phyloP scores from a whole-genome alignment of 2,888 invertebrate genomes.

The Hipparchia semele region DNA sequence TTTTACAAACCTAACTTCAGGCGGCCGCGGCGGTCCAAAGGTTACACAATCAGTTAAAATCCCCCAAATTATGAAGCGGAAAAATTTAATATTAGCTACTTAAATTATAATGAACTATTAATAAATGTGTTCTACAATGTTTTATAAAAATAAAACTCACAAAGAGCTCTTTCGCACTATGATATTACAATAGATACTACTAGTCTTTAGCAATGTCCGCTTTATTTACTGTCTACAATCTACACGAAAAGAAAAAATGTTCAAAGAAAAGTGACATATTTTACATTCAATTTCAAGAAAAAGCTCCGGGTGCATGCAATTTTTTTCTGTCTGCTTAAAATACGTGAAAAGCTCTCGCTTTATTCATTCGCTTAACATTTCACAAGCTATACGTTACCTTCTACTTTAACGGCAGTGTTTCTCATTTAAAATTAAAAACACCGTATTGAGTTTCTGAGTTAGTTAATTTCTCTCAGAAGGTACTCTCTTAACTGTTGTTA shows the following conservation, averaged over 20 bases:
- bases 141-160: constrained; percentile 15
- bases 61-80: too few relatives aligned
- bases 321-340: constrained; percentile 26
- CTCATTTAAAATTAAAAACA: constrained; percentile 37
- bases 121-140: background rate
- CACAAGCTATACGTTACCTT: constrained; percentile 39
- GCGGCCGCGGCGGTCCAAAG: too few relatives aligned
- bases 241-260: constrained; percentile 26
- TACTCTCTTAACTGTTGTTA: background rate
- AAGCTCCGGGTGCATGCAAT: constrained; percentile 45
- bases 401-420: constrained; percentile 26
- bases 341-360: constrained; percentile 18
- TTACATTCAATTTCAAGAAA: constrained; percentile 60
- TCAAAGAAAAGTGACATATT: constrained; percentile 56
- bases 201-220: constrained; percentile 17
- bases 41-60: background rate
- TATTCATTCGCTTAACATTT: constrained; percentile 35
- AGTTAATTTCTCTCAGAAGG: constrained; percentile 3
- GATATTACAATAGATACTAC: constrained; percentile 21
- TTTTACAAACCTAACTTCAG: too few relatives aligned
- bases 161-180: constrained; percentile 9
- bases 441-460: constrained; percentile 8
- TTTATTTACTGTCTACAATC: constrained; percentile 26
- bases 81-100: too few relatives aligned
- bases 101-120: background rate